Conservation (phyloP, 2,888 invertebrate genomes). For the Branchellion lobata region DNA sequence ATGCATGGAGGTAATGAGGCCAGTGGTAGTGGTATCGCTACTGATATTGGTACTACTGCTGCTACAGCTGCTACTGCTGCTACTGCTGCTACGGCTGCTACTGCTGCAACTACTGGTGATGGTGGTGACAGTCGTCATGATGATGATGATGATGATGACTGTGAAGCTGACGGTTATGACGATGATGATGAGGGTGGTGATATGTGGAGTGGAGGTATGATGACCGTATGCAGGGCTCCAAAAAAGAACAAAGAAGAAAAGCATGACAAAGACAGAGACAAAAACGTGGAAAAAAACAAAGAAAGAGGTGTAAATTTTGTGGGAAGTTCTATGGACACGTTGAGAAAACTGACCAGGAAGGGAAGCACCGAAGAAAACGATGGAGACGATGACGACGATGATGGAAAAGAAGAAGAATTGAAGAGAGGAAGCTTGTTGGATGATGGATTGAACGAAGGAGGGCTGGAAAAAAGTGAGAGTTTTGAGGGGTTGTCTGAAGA, state of each 20-base stretch:
- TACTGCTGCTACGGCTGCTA: too few relatives aligned
- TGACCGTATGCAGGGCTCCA: background rate
- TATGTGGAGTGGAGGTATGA: background rate
- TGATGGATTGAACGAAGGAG: background rate
- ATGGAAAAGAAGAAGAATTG: conserved; percentile 33
- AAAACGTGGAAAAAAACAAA: too few relatives aligned
- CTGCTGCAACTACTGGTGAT: too few relatives aligned
- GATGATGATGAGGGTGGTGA: background rate
- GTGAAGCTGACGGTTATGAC: background rate
- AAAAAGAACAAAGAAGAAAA: background rate
- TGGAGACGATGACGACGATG: conserved; percentile 40
- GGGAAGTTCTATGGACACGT: conserved; percentile 68
- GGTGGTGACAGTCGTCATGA: background rate
- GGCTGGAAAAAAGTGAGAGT: conserved; percentile 27
- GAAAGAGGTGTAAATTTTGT: too few relatives aligned
- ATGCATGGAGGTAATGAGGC: background rate
- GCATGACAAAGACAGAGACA: too few relatives aligned
- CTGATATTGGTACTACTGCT: background rate
- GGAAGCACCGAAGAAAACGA: conserved; percentile 42
- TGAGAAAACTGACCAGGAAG: conserved; percentile 80
- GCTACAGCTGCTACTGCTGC: background rate
- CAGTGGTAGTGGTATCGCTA: conserved; percentile 58
- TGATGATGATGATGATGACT: conserved; percentile 58
- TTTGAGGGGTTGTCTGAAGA: conserved; percentile 34
- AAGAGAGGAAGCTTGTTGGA: conserved; percentile 2